phyloP scores from a whole-genome alignment of 2,113 vertebrate genomes.

The Girardinichthys multiradiatus region DNA sequence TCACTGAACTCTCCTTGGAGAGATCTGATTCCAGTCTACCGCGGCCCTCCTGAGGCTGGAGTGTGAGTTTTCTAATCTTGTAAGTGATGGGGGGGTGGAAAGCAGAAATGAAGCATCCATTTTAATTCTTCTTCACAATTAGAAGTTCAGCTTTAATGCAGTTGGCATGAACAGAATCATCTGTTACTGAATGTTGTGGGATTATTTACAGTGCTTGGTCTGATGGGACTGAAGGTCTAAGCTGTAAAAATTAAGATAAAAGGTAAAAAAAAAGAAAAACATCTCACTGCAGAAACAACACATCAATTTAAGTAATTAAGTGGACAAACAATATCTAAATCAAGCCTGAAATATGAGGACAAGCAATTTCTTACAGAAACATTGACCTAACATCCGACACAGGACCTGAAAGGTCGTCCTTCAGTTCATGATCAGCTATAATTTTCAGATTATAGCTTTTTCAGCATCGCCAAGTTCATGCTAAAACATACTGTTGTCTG shows the following conservation, averaged over 20 bases:
- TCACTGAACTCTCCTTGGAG: slow-evolving; percentile 52
- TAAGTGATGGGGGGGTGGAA: slow-evolving; percentile 9
- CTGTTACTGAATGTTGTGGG: not conserved
- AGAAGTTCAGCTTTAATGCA: slow-evolving; percentile 1
- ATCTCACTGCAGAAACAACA: not conserved
- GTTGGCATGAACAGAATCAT: slow-evolving; percentile 14
- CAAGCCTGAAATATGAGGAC: too few species aligned
- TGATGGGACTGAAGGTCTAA: not conserved
- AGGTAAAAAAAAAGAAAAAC: too few species aligned
- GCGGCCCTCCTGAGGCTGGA: slow-evolving; percentile 40
- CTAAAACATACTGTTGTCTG: too few species aligned
- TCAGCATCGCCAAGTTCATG: too few species aligned
- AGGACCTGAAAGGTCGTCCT: too few species aligned
- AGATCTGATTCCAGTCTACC: slow-evolving; percentile 48
- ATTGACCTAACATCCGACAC: too few species aligned
- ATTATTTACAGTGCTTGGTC: slow-evolving; percentile 11
- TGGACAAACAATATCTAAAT: too few species aligned
- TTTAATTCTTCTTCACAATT: slow-evolving; percentile 15
- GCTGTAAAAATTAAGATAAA: not conserved
- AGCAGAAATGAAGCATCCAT: slow-evolving; percentile 13
- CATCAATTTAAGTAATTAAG: too few species aligned
- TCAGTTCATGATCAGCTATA: too few species aligned
- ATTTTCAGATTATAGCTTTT: too few species aligned
- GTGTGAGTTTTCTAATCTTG: slow-evolving; percentile 38
- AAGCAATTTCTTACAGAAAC: too few species aligned